Conservation (phyloP, 2,113 vertebrate species). For the Amblyornis subalaris region DNA sequence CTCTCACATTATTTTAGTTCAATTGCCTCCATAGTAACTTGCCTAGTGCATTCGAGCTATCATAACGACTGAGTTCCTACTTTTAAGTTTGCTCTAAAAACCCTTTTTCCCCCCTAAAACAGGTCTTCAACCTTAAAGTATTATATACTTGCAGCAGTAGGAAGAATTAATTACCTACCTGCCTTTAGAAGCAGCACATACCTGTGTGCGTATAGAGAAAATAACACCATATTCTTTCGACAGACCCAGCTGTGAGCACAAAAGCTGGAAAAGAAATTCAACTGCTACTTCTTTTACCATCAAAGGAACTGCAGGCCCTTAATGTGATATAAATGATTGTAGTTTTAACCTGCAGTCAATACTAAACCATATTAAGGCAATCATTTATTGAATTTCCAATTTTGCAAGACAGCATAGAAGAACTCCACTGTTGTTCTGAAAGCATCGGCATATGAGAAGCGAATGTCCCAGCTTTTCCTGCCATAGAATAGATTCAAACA, state of each 20-base stretch:
- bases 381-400: not conserved
- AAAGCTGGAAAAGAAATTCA: not conserved
- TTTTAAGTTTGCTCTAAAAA: not conserved
- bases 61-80: not conserved
- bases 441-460: not conserved
- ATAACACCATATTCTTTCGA: not conserved
- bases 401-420: not conserved
- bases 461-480: not conserved
- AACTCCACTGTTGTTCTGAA: not conserved
- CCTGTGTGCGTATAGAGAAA: not conserved
- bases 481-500: not conserved
- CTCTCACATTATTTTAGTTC: not conserved
- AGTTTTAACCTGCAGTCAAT: not conserved
- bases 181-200: not conserved
- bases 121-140: not conserved
- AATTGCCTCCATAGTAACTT: not conserved
- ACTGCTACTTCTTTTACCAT: not conserved
- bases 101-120: fast-evolving
- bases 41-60: not conserved
- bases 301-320: not conserved
- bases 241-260: not conserved
- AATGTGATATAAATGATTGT: not conserved
- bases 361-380: not conserved
- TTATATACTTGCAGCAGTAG: not conserved
- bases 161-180: not conserved